Conservation (phyloP, 2,113 vertebrate species). For the Catagonus wagneri region DNA sequence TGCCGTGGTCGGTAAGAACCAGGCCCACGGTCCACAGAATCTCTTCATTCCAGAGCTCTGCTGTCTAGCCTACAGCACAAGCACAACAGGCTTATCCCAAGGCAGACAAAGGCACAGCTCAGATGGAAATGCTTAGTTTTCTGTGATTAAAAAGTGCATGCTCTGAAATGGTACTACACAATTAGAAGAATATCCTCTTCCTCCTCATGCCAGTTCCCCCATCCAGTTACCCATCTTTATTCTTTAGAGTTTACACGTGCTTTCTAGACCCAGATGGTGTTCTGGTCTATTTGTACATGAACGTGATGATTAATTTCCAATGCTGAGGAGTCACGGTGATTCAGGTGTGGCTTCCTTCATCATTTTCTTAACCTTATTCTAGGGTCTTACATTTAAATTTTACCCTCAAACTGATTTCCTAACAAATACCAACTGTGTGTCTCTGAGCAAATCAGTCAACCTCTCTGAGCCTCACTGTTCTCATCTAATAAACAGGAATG, state of each 20-base stretch:
- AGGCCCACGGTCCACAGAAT: neutral
- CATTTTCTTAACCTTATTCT: constrained; percentile 21
- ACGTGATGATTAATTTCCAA: neutral
- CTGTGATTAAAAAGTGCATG: neutral
- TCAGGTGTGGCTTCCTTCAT: neutral
- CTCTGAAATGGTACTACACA: neutral
- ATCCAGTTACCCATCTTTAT: neutral
- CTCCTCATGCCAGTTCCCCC: neutral
- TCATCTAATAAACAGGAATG: neutral
- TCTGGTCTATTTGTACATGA: neutral
- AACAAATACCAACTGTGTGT: constrained; percentile 25
- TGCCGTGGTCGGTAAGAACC: neutral
- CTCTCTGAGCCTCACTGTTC: constrained; percentile 44
- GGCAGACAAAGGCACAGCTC: neutral
- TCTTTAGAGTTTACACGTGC: neutral
- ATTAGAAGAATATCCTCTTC: neutral
- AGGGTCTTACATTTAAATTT: neutral
- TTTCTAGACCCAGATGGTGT: neutral
- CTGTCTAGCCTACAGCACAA: neutral
- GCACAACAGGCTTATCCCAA: fast-evolving
- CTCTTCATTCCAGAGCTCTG: neutral
- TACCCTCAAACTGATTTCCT: constrained; percentile 47
- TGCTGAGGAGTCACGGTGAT: neutral
- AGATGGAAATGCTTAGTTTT: neutral
- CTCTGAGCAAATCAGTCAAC: neutral